Percentiles rank a stretch among this genome's conserved stretches.
phyloP scores from a whole-genome alignment of 2,113 vertebrate genomes.

The Eublepharis macularius region DNA sequence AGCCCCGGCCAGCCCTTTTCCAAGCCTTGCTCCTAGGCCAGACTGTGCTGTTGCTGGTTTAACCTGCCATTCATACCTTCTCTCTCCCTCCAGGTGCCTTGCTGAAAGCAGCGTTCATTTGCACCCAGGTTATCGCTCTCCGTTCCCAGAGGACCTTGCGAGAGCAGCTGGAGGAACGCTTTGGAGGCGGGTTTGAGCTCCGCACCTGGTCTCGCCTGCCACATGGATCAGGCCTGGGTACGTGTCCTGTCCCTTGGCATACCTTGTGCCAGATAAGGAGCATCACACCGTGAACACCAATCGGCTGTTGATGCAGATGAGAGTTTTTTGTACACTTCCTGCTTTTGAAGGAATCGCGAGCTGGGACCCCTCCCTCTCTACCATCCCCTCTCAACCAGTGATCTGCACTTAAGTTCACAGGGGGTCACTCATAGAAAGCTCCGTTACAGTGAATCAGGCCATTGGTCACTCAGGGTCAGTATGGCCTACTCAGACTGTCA shows the following conservation, averaged over 20 bases:
- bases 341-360: too few relatives aligned
- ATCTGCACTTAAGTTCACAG: too few relatives aligned
- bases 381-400: too few relatives aligned
- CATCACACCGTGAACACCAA: too few relatives aligned
- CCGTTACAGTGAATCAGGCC: too few relatives aligned
- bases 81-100: constrained; percentile 82
- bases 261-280: too few relatives aligned
- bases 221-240: constrained; percentile 92
- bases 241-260: constrained; percentile 2
- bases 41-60: neutral
- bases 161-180: constrained; percentile 81
- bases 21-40: neutral
- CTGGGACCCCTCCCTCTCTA: too few relatives aligned
- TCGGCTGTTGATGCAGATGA: too few relatives aligned
- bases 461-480: too few relatives aligned
- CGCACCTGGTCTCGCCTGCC: constrained; percentile 92
- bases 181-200: constrained; percentile 89
- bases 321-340: too few relatives aligned
- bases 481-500: too few relatives aligned
- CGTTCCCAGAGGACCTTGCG: constrained; percentile 74
- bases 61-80: neutral
- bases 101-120: constrained; percentile 92
- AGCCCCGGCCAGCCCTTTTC: neutral
- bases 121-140: constrained; percentile 80
- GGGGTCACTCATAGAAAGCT: too few relatives aligned